Evolutionary conservation across 2,888 invertebrate species (phyloP).

Genomic region (Sepioteuthis lessoniana): DNA sequence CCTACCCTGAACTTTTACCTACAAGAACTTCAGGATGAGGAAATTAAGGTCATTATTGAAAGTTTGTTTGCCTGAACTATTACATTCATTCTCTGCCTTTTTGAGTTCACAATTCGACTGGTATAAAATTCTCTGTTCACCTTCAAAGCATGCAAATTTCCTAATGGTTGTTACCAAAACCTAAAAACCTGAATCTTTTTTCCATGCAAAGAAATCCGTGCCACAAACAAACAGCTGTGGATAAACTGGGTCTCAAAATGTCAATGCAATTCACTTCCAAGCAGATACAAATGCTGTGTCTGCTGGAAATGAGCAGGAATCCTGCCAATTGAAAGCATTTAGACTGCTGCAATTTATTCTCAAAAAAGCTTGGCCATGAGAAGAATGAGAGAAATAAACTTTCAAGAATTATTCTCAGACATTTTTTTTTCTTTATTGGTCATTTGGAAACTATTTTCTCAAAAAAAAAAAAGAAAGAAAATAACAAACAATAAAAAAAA

Average conservation of each 20-base stretch:
- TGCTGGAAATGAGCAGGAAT: background rate
- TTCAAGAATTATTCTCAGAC: background rate
- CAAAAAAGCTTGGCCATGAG: background rate
- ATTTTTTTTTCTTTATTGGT: background rate
- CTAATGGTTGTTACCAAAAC: background rate
- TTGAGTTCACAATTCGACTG: background rate
- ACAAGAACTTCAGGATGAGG: background rate
- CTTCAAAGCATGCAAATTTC: background rate
- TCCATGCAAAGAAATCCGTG: background rate
- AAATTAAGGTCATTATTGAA: background rate
- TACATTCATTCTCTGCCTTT: background rate
- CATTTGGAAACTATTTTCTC: background rate
- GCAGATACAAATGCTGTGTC: background rate
- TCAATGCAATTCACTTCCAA: conserved; percentile 11
- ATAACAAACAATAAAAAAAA: background rate
- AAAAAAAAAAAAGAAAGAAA: background rate
- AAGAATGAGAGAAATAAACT: background rate
- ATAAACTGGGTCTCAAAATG: background rate
- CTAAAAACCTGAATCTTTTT: background rate
- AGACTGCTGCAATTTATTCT: background rate
- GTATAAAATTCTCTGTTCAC: background rate
- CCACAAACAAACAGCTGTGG: background rate
- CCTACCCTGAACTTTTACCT: background rate
- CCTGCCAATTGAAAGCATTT: background rate
- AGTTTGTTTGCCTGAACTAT: background rate